phyloP scores from a whole-genome alignment of 2,888 invertebrate species.

The Nebria brevicollis region DNA sequence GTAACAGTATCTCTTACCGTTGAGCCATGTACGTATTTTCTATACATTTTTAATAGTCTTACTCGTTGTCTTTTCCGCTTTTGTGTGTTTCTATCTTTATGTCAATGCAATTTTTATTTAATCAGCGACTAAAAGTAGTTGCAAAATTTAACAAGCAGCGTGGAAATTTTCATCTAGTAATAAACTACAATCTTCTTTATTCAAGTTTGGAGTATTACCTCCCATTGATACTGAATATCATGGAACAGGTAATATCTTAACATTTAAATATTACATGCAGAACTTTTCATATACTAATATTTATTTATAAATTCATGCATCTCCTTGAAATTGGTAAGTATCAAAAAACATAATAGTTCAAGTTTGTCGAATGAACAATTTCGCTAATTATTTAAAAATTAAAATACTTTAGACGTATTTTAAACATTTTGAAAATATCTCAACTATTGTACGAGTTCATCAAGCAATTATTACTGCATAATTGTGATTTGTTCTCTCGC shows the following conservation, averaged over 20 bases:
- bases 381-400: neutral
- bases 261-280: slow-evolving; percentile 20
- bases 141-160: slow-evolving; percentile 52
- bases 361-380: neutral
- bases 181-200: slow-evolving; percentile 56
- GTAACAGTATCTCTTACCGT: slow-evolving; percentile 78
- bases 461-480: neutral
- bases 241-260: slow-evolving; percentile 65
- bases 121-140: neutral
- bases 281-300: neutral
- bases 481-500: neutral
- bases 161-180: slow-evolving; percentile 49
- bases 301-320: slow-evolving; percentile 30
- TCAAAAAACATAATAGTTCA: neutral
- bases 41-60: neutral
- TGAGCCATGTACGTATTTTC: slow-evolving; percentile 75
- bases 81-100: neutral
- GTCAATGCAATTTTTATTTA: slow-evolving; percentile 5
- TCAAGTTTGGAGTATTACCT: slow-evolving; percentile 69
- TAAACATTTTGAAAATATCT: neutral
- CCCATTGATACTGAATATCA: slow-evolving; percentile 69
- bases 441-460: neutral
- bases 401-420: no score
- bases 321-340: slow-evolving; percentile 37
- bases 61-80: neutral